Conservation (phyloP, 2,888 invertebrate species). For the Argyresthia albistria region DNA sequence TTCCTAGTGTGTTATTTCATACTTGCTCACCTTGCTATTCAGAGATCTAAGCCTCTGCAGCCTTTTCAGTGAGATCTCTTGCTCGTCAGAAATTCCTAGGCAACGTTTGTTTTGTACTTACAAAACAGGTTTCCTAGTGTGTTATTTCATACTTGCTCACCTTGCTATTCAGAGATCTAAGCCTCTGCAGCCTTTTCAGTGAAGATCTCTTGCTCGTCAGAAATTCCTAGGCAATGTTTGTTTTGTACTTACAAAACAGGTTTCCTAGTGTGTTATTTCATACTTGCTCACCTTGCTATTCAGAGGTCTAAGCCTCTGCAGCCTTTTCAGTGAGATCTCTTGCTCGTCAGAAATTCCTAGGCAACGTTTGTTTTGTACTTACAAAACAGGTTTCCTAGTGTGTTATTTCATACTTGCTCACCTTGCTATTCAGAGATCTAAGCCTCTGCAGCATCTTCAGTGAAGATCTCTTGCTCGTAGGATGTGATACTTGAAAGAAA, state of each 20-base stretch:
- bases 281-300: slow-evolving; percentile 56
- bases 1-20: too few species aligned
- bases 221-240: too few species aligned
- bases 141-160: too few species aligned
- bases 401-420: slow-evolving; percentile 10
- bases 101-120: too few species aligned
- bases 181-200: slow-evolving; percentile 45
- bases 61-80: slow-evolving; percentile 48
- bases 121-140: too few species aligned
- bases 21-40: slow-evolving; percentile 35
- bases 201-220: slow-evolving; percentile 49
- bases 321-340: slow-evolving; percentile 45
- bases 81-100: too few species aligned
- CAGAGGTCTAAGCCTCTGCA: slow-evolving; percentile 46
- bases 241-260: too few species aligned
- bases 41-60: slow-evolving; percentile 47
- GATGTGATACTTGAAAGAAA: slow-evolving; percentile 47
- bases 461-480: slow-evolving; percentile 46
- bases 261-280: too few species aligned
- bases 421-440: slow-evolving; percentile 47
- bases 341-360: too few species aligned
- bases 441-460: slow-evolving; percentile 49
- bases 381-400: too few species aligned
- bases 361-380: too few species aligned
- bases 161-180: slow-evolving; percentile 47